phyloP scores from a whole-genome alignment of 2,113 vertebrate genomes.

The Pygathrix nemaeus region DNA sequence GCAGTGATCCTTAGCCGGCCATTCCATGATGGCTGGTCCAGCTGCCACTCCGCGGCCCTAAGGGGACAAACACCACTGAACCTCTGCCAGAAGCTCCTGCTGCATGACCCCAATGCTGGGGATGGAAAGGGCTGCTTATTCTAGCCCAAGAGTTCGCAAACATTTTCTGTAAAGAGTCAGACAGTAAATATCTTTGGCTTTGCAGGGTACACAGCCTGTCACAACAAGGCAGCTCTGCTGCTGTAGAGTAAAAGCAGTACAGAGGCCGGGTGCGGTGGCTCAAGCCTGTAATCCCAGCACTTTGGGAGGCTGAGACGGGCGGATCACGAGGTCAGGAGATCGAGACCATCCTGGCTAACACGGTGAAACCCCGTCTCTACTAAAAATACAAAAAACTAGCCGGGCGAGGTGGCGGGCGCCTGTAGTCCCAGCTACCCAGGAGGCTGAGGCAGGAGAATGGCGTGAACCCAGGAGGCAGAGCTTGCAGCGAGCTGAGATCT shows the following conservation, averaged over 20 bases:
- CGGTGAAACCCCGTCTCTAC: too few species aligned
- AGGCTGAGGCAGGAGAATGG: too few species aligned
- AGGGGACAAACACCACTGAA: not conserved
- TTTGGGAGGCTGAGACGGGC: too few species aligned
- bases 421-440: too few species aligned
- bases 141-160: not conserved
- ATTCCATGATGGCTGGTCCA: constrained; percentile 96
- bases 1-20: constrained; percentile 94
- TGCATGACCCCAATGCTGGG: not conserved
- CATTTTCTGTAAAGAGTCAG: not conserved
- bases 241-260: not conserved
- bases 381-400: too few species aligned
- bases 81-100: not conserved
- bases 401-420: too few species aligned
- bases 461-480: too few species aligned
- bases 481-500: too few species aligned
- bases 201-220: not conserved
- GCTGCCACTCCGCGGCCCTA: constrained; percentile 97
- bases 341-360: too few species aligned
- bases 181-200: not conserved
- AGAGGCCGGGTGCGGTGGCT: too few species aligned
- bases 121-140: not conserved
- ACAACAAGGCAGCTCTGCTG: not conserved
- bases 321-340: too few species aligned
- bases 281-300: too few species aligned